These are phyloP conservation scores for Cherax quadricarinatus DNA, from an alignment of 1,140 invertebrate genomes.

Conservation along the genomic window DNA sequence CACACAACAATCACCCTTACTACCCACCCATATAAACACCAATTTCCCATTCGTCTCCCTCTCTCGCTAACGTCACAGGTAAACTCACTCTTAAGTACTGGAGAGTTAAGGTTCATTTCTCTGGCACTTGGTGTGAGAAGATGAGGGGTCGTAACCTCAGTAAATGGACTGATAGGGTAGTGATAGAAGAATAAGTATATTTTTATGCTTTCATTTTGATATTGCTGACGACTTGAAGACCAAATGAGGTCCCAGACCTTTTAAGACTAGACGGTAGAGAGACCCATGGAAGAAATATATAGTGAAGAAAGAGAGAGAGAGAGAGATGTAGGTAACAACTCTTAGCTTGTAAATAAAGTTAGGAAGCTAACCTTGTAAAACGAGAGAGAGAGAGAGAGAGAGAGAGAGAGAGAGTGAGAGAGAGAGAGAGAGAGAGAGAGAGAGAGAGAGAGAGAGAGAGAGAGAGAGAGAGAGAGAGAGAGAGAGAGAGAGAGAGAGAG, in stretches of 20 bases:
- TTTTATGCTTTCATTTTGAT: slow-evolving; percentile 65
- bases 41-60: background rate
- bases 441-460: slow-evolving; percentile 27
- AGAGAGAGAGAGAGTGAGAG: background rate
- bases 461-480: background rate
- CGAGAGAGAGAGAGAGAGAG: background rate
- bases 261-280: background rate
- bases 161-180: slow-evolving; percentile 39
- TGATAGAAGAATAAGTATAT: slow-evolving; percentile 50
- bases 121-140: background rate
- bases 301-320: background rate
- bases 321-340: background rate
- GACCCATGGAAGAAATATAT: background rate
- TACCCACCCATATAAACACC: background rate
- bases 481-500: background rate
- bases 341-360: no score
- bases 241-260: slow-evolving; percentile 31
- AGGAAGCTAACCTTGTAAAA: no score
- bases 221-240: slow-evolving; percentile 54
- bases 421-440: background rate
- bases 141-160: slow-evolving; percentile 30
- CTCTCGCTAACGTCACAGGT: slow-evolving; percentile 1
- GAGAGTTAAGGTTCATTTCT: slow-evolving; percentile 21
- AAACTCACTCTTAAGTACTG: slow-evolving; percentile 12
- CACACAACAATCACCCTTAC: background rate